Evolutionary conservation across 2,888 invertebrate genomes (phyloP).

Genomic region (Stenodema calcarata): DNA sequence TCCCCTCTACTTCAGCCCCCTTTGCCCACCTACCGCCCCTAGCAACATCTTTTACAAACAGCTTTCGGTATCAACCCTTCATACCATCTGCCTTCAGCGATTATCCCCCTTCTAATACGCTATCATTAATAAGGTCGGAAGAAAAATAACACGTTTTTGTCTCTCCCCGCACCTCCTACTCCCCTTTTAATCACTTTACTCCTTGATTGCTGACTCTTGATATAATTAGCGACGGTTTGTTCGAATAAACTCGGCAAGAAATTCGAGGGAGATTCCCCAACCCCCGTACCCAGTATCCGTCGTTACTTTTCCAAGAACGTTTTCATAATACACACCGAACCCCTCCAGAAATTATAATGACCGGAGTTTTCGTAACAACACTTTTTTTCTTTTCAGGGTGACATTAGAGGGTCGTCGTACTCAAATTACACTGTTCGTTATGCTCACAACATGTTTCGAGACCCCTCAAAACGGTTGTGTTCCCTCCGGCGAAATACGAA

Average conservation of each 20-base stretch:
- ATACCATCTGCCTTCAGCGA: conserved; percentile 4
- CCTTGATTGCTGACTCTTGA: conserved; percentile 30
- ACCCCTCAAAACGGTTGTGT: background rate
- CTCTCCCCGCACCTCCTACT: background rate
- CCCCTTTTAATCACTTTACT: conserved; percentile 6
- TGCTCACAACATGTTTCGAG: background rate
- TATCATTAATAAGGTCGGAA: background rate
- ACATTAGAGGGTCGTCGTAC: background rate
- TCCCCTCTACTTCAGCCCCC: background rate
- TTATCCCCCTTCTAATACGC: conserved; percentile 12
- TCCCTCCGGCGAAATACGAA: background rate
- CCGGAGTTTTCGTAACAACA: background rate
- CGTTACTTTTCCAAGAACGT: background rate
- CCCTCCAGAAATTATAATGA: background rate
- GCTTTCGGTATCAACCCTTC: background rate
- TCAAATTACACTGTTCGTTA: background rate
- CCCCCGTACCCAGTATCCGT: background rate
- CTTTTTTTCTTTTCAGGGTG: background rate
- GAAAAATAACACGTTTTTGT: conserved; percentile 20
- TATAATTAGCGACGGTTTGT: conserved; percentile 27
- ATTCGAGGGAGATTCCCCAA: background rate
- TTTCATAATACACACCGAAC: background rate
- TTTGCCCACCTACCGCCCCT: background rate
- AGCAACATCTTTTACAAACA: background rate
- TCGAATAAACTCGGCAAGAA: background rate